These are phyloP conservation scores for Enteromius fasciolatus DNA, from an alignment of 2,797 vertebrate genomes.

Conservation along the genomic window DNA sequence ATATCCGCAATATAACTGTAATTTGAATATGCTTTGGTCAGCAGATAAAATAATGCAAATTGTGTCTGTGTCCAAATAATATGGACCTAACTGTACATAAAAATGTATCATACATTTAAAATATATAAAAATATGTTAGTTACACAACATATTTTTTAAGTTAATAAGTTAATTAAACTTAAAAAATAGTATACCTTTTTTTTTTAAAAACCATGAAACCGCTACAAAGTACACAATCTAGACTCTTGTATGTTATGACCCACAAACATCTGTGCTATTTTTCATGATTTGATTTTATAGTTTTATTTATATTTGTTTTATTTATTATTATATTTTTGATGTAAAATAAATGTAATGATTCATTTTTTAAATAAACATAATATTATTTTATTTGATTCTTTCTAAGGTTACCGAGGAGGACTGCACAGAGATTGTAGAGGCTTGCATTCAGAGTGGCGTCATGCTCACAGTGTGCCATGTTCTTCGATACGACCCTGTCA, in stretches of 20 bases:
- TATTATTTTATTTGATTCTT: neutral
- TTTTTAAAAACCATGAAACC: neutral
- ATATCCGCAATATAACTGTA: too few relatives aligned
- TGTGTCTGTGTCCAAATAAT: too few relatives aligned
- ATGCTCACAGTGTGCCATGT: slow-evolving; percentile 84
- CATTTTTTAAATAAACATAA: too few relatives aligned
- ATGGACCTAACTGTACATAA: neutral
- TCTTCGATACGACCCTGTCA: slow-evolving; percentile 77
- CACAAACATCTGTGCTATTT: neutral
- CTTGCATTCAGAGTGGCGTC: slow-evolving; percentile 74
- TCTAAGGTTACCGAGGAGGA: slow-evolving; percentile 77
- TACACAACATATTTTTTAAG: neutral
- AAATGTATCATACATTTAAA: too few relatives aligned
- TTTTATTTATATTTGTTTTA: neutral
- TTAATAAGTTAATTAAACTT: neutral
- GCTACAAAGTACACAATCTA: neutral
- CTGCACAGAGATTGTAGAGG: slow-evolving; percentile 76
- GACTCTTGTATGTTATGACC: neutral
- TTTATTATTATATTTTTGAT: neutral
- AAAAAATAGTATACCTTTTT: neutral
- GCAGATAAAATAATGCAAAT: too few relatives aligned
- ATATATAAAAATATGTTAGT: neutral
- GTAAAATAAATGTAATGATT: neutral
- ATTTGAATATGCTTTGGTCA: too few relatives aligned
- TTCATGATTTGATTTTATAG: neutral